phyloP scores from a whole-genome alignment of 2,113 vertebrate genomes.

The Lota lota region DNA sequence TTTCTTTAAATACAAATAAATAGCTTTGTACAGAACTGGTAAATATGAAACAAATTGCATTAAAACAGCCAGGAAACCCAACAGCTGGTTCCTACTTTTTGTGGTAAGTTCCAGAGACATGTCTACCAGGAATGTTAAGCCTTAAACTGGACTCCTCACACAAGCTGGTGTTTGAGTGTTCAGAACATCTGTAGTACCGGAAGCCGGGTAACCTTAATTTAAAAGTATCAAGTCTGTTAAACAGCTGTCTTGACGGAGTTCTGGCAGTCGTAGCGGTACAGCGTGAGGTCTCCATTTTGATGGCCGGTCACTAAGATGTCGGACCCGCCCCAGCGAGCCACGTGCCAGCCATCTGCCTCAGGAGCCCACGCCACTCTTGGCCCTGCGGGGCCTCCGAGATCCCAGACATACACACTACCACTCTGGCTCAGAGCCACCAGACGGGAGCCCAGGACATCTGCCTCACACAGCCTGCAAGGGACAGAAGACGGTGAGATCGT shows the following conservation, averaged over 20 bases:
- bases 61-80: not conserved
- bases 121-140: too few species aligned
- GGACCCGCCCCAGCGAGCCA: constrained; percentile 52
- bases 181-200: too few species aligned
- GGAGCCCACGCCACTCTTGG: constrained; percentile 25
- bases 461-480: constrained; percentile 48
- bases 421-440: constrained; percentile 55
- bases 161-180: too few species aligned
- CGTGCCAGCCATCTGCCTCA: constrained; percentile 50
- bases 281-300: constrained; percentile 53
- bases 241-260: not conserved
- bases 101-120: too few species aligned
- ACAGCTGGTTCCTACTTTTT: too few species aligned
- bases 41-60: not conserved
- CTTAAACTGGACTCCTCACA: too few species aligned
- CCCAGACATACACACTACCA: constrained; percentile 57
- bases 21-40: too few species aligned
- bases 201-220: too few species aligned
- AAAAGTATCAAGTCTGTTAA: not conserved
- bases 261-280: constrained; percentile 28
- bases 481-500: not conserved
- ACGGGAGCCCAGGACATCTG: constrained; percentile 19
- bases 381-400: constrained; percentile 8
- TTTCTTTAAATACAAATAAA: not conserved
- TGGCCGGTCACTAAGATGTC: constrained; percentile 54